A percentile compares a stretch with the other conserved stretches of the same genome.
Conservation (phyloP, 2,113 vertebrate species). For the Eleginops maclovinus region DNA sequence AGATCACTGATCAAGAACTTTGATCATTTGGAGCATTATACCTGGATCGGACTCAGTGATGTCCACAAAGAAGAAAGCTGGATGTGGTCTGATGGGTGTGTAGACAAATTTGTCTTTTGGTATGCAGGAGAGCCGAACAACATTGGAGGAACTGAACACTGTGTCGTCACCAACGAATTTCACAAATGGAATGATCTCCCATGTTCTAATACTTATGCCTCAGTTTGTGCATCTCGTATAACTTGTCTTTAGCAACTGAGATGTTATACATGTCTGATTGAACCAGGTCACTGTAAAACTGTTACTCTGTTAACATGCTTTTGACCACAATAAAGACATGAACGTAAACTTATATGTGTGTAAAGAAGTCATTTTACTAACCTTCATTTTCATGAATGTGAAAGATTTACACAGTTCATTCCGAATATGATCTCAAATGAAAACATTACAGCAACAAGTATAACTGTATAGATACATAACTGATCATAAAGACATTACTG, state of each 20-base stretch:
- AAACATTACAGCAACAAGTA: too few relatives aligned
- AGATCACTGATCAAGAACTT: slow-evolving; percentile 8
- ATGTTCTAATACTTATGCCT: fast-evolving
- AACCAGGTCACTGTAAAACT: neutral
- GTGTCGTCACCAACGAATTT: neutral
- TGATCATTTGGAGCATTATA: fast-evolving
- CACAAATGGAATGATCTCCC: neutral
- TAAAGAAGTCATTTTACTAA: neutral
- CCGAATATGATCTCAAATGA: too few relatives aligned
- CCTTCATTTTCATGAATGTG: neutral
- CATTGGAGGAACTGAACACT: fast-evolving
- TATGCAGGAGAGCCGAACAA: neutral
- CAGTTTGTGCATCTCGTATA: neutral
- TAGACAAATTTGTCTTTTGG: neutral
- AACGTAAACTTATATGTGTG: neutral
- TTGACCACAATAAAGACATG: neutral
- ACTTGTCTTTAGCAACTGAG: neutral
- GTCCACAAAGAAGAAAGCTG: neutral
- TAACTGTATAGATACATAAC: too few relatives aligned
- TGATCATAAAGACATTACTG: too few relatives aligned
- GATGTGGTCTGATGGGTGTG: slow-evolving; percentile 24
- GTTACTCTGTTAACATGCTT: neutral
- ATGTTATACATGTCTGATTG: neutral
- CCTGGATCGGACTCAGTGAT: slow-evolving; percentile 46
- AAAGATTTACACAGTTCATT: too few relatives aligned